phyloP scores from a whole-genome alignment of 2,113 vertebrate genomes.

The Sceloporus tristichus region DNA sequence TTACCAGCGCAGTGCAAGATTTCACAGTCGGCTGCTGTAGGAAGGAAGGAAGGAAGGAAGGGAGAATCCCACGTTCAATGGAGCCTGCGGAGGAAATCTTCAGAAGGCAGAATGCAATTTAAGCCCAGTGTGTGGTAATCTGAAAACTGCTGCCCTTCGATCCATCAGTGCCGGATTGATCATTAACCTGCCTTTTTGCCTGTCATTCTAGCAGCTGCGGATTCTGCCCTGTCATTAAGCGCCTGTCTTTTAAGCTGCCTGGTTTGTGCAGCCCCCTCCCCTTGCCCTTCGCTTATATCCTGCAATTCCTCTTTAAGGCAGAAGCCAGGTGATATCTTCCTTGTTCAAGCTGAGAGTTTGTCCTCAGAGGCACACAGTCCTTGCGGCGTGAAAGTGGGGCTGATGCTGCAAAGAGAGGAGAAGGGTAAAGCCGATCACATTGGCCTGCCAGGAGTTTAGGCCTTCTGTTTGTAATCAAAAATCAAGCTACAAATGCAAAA shows the following conservation, averaged over 20 bases:
- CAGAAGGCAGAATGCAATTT: not conserved
- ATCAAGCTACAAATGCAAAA: no score
- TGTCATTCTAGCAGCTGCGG: not conserved
- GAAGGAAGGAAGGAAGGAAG: not conserved
- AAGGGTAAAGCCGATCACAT: no score
- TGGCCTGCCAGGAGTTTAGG: no score
- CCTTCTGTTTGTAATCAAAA: no score
- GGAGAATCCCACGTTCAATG: not conserved
- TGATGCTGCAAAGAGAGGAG: not conserved
- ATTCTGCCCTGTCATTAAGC: conserved; percentile 25
- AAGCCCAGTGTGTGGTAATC: not conserved
- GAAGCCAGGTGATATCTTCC: not conserved
- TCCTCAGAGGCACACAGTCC: not conserved
- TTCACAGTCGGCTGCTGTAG: not conserved
- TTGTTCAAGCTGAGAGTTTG: not conserved
- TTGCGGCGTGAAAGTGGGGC: not conserved
- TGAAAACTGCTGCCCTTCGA: conserved; percentile 11
- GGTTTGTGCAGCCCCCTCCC: not conserved
- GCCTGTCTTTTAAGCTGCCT: not conserved
- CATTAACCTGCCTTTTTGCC: conserved; percentile 8
- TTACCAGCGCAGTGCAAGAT: not conserved
- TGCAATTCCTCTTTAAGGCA: not conserved
- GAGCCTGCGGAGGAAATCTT: not conserved
- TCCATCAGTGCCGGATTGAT: not conserved
- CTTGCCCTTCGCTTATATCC: not conserved